Evolutionary conservation across 2,797 vertebrate species (phyloP), one percentile per base, ranked within the genome.

Genomic region (Takifugu ocellatus): DNA sequence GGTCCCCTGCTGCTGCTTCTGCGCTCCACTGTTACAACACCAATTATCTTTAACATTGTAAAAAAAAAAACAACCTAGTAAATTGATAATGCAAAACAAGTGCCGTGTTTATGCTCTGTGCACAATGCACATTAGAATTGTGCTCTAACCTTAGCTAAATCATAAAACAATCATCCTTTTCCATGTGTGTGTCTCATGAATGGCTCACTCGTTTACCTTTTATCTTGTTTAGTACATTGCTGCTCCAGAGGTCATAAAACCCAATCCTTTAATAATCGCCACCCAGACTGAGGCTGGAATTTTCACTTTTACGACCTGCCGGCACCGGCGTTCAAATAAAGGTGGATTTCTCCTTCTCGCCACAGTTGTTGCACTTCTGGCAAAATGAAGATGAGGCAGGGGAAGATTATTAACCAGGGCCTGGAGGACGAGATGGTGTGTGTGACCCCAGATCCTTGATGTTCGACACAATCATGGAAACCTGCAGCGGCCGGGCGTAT

Each of bases 341-440:
- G 5, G 14, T 17, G 43, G n/a, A 45, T 2, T 46, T 12, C 16
- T 67, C 7, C 36, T 36, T 27, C 7, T 49, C 6, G 33, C 24
- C 43, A 42, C 15, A 81, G 78, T 43, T 51, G 47, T 9, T 66
- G 42, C 43, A 49, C 48, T 25, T 66, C 29, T 51, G 73, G 63
- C 68, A 92, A 77, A 66, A 96, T 97, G 95, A 93, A 92, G 79
- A 93, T 83, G 64, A 89, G 86, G 71, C 93, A 94, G 63, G 85
- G 77, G 70, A 95, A 91, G 70, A 84, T 91, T 60, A 83, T 98
- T 64, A 96, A 96, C 79, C 87, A 91, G 79, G 91, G 88, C 65
- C 90, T 92, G 74, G 95, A 97, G 79, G 94, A 96, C 77, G 95
- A 97, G 86, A 95, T 97, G 95, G 96, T 96, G 89, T 70, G 44